Base-by-base conservation (phyloP, 2,888 invertebrate genomes). In the Morpho deidamia region DNA sequence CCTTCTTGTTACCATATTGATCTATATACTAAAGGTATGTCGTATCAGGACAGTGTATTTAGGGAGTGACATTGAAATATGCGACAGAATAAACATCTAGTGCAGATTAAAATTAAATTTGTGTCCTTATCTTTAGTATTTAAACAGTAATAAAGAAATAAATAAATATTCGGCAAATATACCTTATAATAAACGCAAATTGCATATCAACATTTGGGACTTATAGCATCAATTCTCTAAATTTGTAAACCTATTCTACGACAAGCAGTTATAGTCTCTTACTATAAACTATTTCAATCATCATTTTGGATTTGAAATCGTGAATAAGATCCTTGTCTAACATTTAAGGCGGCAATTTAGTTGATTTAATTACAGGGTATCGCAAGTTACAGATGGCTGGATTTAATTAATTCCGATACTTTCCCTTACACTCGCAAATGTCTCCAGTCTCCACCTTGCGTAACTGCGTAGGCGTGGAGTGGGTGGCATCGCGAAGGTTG, bases 401-500 rank as follows among this genome's bases (percentile, higher is more conserved):
- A 50, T 53, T 55, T 57, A 64, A 64, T 64, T 61, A 62, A 63
- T 56, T 59, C 50, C 42, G 54, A 43, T 44, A 64, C 66, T 67
- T 66, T 67, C 66, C 62, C 62, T 60, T 56, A 59, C 53, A 54
- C 56, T 47, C 54, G 53, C 54, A 55, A 65, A 59, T 58, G 60
- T 60, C 56, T 59, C 61, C 59, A n/a, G 23, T 23, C 23, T 23
- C n/a, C 8, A 55, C 48, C 51, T 65, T 61, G 58, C 65, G 53
- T 61, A 62, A 63, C 32, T n/a, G 7, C 39, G 74, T 67, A 64
- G 64, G 63, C 60, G 51, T 52, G 9, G 48, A 45, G 75, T 74
- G 66, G 74, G 73, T 59, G 68, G 60, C 51, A 62, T 51, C 51
- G 40, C 59, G 67, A 61, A 65, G 68, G 67, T 67, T 60, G 42